phyloP scores from a whole-genome alignment of 2,888 invertebrate genomes.

The Pseudanteris insignis region DNA sequence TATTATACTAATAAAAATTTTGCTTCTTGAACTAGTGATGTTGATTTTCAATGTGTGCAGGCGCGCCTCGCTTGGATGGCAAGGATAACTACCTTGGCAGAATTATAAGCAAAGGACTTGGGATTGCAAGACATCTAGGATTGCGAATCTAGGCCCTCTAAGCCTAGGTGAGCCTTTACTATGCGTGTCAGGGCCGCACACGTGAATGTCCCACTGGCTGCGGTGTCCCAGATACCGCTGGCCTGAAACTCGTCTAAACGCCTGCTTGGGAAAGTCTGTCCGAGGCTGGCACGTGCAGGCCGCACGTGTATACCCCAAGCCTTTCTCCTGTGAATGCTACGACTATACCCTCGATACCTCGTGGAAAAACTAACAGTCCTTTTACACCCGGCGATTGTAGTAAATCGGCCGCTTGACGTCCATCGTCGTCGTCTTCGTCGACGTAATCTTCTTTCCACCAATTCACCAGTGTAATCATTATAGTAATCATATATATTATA shows the following conservation, averaged over 20 bases:
- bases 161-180: conserved; percentile 19
- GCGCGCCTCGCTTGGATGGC: no score
- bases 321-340: conserved; percentile 9
- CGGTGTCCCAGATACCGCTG: conserved; percentile 27
- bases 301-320: conserved; percentile 20
- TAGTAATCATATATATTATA: no score
- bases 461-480: no score
- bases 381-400: conserved; percentile 39
- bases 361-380: conserved; percentile 39
- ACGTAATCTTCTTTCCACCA: no score
- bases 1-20: no score
- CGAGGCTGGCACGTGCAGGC: conserved; percentile 39
- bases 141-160: no score
- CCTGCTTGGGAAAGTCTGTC: conserved; percentile 27
- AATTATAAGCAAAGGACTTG: no score
- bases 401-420: not conserved
- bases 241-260: conserved; percentile 12
- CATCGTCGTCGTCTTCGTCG: no score
- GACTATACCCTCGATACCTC: conserved; percentile 9
- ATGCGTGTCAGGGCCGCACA: conserved; percentile 50
- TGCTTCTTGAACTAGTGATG: no score
- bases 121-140: no score
- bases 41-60: no score
- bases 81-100: no score
- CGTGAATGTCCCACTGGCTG: conserved; percentile 55